A percentile compares a stretch with the other conserved stretches of the same genome.
Conservation (phyloP, 2,113 vertebrate species). For the Solenodon paradoxus region DNA sequence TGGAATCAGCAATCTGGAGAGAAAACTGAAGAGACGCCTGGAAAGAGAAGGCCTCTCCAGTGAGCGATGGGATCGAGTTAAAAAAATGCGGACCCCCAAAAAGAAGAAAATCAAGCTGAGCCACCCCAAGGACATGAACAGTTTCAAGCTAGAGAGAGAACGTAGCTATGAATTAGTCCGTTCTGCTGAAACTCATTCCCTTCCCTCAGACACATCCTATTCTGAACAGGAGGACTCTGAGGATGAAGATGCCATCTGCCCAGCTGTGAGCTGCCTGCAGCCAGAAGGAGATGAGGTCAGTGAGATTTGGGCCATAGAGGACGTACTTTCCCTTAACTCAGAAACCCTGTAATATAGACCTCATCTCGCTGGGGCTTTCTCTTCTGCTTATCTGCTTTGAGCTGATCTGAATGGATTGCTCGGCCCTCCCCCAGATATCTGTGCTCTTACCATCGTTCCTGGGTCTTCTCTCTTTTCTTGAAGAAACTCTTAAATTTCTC, state of each 20-base stretch:
- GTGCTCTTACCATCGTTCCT: slow-evolving; percentile 67
- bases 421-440: slow-evolving; percentile 54
- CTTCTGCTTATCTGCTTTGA: slow-evolving; percentile 71
- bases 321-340: slow-evolving; percentile 66
- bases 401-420: slow-evolving; percentile 68
- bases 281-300: slow-evolving; percentile 98
- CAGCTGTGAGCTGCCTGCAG: slow-evolving; percentile 92
- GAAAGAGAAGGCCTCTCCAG: slow-evolving; percentile 84
- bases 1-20: slow-evolving; percentile 82
- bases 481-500: slow-evolving; percentile 67
- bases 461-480: slow-evolving; percentile 69
- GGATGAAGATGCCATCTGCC: slow-evolving; percentile 94
- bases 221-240: slow-evolving; percentile 93
- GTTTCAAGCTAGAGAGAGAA: slow-evolving; percentile 81
- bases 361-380: slow-evolving; percentile 64
- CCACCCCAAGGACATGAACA: slow-evolving; percentile 80
- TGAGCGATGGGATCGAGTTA: slow-evolving; percentile 85
- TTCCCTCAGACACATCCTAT: slow-evolving; percentile 89
- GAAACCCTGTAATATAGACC: slow-evolving; percentile 65
- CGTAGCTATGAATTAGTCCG: slow-evolving; percentile 78
- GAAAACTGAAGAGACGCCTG: slow-evolving; percentile 90
- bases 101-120: slow-evolving; percentile 90
- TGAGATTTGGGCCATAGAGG: slow-evolving; percentile 73
- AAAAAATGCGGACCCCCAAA: slow-evolving; percentile 85
- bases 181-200: slow-evolving; percentile 83